Evolutionary conservation across 2,888 invertebrate species (phyloP).

Genomic region (Drosophila aldrichi): DNA sequence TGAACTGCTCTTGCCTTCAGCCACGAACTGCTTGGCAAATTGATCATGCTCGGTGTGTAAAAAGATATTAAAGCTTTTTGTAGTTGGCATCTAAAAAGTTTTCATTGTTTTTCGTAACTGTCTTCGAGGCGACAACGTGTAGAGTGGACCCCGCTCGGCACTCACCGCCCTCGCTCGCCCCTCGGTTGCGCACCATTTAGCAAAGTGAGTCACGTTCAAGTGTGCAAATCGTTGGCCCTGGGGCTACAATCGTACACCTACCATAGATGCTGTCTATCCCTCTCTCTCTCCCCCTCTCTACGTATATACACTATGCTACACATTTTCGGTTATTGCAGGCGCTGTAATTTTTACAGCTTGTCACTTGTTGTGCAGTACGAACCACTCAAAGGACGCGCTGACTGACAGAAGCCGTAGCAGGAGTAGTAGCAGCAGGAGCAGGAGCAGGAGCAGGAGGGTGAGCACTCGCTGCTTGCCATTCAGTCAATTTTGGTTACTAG

Average conservation of each 20-base stretch:
- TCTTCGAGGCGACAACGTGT: constrained; percentile 55
- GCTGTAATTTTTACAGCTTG: constrained; percentile 76
- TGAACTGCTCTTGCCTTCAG: background rate
- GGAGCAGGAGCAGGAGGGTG: background rate
- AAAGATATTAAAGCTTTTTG: constrained; percentile 48
- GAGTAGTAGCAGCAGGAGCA: background rate
- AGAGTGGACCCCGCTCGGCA: constrained; percentile 13
- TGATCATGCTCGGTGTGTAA: constrained; percentile 30
- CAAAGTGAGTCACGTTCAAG: constrained; percentile 79
- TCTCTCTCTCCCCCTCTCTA: background rate
- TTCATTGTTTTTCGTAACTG: constrained; percentile 70
- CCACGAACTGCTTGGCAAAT: constrained; percentile 27
- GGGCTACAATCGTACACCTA: constrained; percentile 58
- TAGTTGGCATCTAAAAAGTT: constrained; percentile 73
- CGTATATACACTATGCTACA: constrained; percentile 67
- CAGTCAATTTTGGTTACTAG: constrained; percentile 78
- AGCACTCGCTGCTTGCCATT: constrained; percentile 48
- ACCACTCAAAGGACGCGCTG: constrained; percentile 27
- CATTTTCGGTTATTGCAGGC: constrained; percentile 63
- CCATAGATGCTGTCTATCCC: constrained; percentile 16
- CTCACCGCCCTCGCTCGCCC: background rate
- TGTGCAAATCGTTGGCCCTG: constrained; percentile 75
- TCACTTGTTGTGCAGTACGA: constrained; percentile 67
- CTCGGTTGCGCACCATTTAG: constrained; percentile 75
- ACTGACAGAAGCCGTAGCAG: background rate